Base-by-base conservation (phyloP, 2,888 invertebrate species). In the Trimorus sp. region DNA sequence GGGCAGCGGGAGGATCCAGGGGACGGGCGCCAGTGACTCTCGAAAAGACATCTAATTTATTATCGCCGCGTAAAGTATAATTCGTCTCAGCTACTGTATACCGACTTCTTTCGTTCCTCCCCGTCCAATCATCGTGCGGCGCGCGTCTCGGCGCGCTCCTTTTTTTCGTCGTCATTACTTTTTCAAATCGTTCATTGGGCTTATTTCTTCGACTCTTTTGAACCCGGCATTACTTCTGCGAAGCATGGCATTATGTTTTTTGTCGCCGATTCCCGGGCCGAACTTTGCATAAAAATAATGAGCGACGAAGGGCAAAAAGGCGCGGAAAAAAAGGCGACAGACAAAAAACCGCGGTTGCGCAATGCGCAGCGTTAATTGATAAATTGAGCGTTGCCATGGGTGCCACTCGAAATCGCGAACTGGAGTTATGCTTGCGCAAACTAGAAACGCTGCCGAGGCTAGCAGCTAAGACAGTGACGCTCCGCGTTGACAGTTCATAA, bases 31-130 rank as follows among this genome's bases (percentile, higher is more conserved):
- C 82, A 82, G 82, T 82, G 79, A 79, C 82, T 82, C 79, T 82
- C 79, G 79, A 79, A 83, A 83, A 83, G 83, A 79, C 79, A 83
- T 79, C 83, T 83, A 83, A 83, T 79, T 83, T 83, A 83, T 83
- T 83, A 83, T 83, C 82, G 82, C 82, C 79, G 79, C 82, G 82
- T 83, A 76, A 82, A 79, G 82, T 79, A 82, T 79, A 82, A 82
- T 82, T 83, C 82, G 82, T 83, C 82, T 74, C 79, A 83, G 83
- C 83, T 83, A 83, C 83, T 83, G 83, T 83, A 83, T 79, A 79
- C 62, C 76, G 79, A 76, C 75, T 78, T 82, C 75, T 74, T 82
- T 78, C 82, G 79, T 71, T 82, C 71, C 66, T 68, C 66, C 26
- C 51, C 79, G 71, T 76, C 82, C 82, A 79, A 82, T 82, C 75